Evolutionary conservation across 2,888 invertebrate species (phyloP), one percentile per base, ranked within the genome.

Genomic region (Drosophila cyrtoloma): DNA sequence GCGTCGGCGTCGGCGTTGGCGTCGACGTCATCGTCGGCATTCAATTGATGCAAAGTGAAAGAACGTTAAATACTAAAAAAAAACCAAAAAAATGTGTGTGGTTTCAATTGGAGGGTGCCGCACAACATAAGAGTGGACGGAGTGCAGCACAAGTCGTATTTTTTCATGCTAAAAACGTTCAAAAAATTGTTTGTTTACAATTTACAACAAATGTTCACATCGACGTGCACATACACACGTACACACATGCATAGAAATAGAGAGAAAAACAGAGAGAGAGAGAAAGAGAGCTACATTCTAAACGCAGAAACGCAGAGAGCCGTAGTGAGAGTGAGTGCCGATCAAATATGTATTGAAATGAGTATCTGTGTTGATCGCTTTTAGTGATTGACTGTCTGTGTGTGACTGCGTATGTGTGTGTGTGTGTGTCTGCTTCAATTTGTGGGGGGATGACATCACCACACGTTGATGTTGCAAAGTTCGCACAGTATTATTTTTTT

Each of bases 401-500:
- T 19, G 69, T 22, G 22, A 26, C 26, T 6, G 44, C 12, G 16
- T 3, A n/a, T n/a, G 47, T 22, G 26, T n/a, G 26, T 22, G 26
- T 44, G 39, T 65, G 70, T 65, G 50, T 65, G 75, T 73, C 66
- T 75, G 66, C 60, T 55, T 82, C 70, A 71, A 56, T 75, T 67
- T 77, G 75, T 77, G 65, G 74, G 77, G 75, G 84, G 86, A 90
- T 90, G 87, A 87, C 87, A 87, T 87, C 87, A 90, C 90, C 90
- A 75, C 58, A 68, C 60, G 53, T 52, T 78, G 71, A 68, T 65
- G 65, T 74, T 64, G 53, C 71, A 69, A 82, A 80, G 71, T 86
- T 75, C 72, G 68, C 74, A 77, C 77, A 68, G 56, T 79, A 79
- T 63, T 19, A 55, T 44, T 70, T 72, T 61, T 53, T 72, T 61